A percentile compares a stretch with the other conserved stretches of the same genome.
Evolutionary conservation across 2,888 invertebrate species (phyloP).

Genomic region (Andrena marginata): DNA sequence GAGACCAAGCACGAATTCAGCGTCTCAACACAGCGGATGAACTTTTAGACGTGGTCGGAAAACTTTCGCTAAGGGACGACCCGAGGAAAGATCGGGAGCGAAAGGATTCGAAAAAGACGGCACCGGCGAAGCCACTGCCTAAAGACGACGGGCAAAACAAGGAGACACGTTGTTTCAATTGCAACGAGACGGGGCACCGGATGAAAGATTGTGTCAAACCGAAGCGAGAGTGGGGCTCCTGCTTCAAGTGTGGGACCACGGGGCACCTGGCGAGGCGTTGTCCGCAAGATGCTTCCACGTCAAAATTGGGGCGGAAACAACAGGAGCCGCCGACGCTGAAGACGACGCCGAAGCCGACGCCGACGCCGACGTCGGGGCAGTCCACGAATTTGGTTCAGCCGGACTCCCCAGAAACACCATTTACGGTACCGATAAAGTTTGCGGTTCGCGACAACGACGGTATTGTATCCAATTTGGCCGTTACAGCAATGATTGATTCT

Average conservation of each 20-base stretch:
- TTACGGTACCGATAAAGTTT: background rate
- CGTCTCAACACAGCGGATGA: background rate
- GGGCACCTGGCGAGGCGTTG: background rate
- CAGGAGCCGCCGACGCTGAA: no score
- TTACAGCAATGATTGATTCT: constrained; percentile 7
- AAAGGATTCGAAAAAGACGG: background rate
- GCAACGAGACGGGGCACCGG: background rate
- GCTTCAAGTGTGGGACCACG: background rate
- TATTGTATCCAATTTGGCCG: background rate
- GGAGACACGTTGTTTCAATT: background rate
- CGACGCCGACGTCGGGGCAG: no score
- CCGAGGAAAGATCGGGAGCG: background rate
- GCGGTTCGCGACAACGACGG: background rate
- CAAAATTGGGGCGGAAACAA: no score
- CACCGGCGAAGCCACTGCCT: background rate
- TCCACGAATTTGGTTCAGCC: no score
- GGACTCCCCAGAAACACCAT: background rate
- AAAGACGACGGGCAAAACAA: no score
- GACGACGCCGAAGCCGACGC: no score
- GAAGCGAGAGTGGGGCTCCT: background rate
- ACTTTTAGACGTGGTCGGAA: background rate
- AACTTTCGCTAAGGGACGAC: no score
- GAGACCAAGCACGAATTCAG: background rate
- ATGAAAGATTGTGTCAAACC: background rate
- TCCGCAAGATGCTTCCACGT: background rate